phyloP scores from a whole-genome alignment of 2,113 vertebrate genomes.

The Nerophis lumbriciformis region DNA sequence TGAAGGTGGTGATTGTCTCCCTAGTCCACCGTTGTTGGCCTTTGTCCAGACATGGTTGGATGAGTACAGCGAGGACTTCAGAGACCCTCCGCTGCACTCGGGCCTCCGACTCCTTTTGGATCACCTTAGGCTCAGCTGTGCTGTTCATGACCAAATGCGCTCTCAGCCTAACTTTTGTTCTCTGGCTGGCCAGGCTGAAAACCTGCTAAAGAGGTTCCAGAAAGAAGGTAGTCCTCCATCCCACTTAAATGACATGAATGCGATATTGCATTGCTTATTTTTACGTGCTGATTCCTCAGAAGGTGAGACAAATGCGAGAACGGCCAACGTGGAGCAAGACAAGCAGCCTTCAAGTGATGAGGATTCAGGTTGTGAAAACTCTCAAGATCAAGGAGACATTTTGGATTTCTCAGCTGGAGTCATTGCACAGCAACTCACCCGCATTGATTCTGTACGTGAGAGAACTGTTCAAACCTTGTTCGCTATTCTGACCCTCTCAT shows the following conservation, averaged over 20 bases:
- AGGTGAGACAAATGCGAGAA: slow-evolving; percentile 10
- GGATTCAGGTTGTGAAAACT: slow-evolving; percentile 36
- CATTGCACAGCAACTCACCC: slow-evolving; percentile 81
- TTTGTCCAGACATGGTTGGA: slow-evolving; percentile 79
- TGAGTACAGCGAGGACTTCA: slow-evolving; percentile 79
- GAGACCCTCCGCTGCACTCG: slow-evolving; percentile 71
- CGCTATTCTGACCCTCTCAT: no score
- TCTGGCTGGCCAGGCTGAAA: slow-evolving; percentile 62
- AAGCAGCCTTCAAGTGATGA: slow-evolving; percentile 39
- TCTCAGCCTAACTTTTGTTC: slow-evolving; percentile 59
- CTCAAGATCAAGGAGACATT: slow-evolving; percentile 52
- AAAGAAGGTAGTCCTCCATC: slow-evolving; percentile 51
- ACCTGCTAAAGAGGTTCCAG: slow-evolving; percentile 67
- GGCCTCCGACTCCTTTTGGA: slow-evolving; percentile 60
- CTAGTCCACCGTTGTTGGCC: slow-evolving; percentile 63
- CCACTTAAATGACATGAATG: neutral
- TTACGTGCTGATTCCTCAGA: slow-evolving; percentile 18
- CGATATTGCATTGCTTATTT: neutral
- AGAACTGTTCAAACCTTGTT: neutral
- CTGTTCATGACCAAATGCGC: slow-evolving; percentile 36
- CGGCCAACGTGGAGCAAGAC: slow-evolving; percentile 23
- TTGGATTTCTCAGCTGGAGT: slow-evolving; percentile 71
- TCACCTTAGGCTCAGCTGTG: slow-evolving; percentile 60
- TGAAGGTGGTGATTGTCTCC: slow-evolving; percentile 7
- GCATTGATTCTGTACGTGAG: slow-evolving; percentile 73